A percentile compares a stretch with the other conserved stretches of the same genome.
These are phyloP conservation scores for Nothobranchius kuhntae DNA, from an alignment of 2,113 vertebrate genomes.

Conservation along the genomic window DNA sequence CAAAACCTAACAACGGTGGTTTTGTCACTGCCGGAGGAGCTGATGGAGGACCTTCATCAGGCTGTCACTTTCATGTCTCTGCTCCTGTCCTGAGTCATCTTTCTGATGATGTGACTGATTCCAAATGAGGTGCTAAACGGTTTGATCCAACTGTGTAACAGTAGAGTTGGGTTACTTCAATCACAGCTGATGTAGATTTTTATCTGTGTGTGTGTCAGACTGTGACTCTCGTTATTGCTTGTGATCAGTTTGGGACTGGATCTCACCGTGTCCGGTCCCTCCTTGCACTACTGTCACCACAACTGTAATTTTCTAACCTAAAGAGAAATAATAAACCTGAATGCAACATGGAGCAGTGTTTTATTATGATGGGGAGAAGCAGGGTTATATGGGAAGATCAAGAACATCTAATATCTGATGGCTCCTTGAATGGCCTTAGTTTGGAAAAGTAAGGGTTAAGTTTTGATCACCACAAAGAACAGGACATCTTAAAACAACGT, in stretches of 20 bases:
- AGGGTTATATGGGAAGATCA: background rate
- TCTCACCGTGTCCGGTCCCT: constrained; percentile 28
- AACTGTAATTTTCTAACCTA: constrained; percentile 31
- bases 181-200: constrained; percentile 4
- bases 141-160: constrained; percentile 16
- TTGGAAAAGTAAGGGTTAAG: too few relatives aligned
- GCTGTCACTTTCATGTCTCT: constrained; percentile 74
- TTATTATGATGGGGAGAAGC: background rate
- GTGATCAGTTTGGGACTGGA: constrained; percentile 38
- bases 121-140: constrained; percentile 61
- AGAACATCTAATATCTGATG: background rate
- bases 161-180: constrained; percentile 12
- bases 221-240: constrained; percentile 8
- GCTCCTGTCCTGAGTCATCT: constrained; percentile 61
- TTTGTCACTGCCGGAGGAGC: constrained; percentile 71
- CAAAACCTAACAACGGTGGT: constrained; percentile 68
- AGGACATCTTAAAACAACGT: too few relatives aligned
- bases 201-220: constrained; percentile 29
- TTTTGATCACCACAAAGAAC: too few relatives aligned
- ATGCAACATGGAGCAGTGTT: constrained; percentile 26
- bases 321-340: constrained; percentile 47
- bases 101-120: constrained; percentile 30
- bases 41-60: constrained; percentile 75
- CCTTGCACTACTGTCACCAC: constrained; percentile 54
- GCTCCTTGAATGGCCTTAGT: too few relatives aligned